Base-by-base conservation (phyloP, 2,888 invertebrate genomes). In the Lasiommata megera region DNA sequence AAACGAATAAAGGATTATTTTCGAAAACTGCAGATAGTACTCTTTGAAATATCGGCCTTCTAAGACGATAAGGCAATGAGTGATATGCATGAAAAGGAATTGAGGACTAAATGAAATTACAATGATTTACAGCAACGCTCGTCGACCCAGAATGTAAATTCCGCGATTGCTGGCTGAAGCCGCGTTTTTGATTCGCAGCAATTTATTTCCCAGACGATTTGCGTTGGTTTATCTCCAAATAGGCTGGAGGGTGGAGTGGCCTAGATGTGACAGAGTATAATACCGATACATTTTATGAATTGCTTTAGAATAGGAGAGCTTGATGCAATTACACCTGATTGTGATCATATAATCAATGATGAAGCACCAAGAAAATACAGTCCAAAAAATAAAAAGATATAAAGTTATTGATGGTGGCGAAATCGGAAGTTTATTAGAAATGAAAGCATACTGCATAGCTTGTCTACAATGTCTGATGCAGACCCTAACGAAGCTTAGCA, bases 171-270 rank as follows among this genome's bases (percentile, higher is more conserved):
- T 58, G 54, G 58, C 31, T 58, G 67, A 63, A 68, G 60, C 66
- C 65, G 59, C 61, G 63, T 73, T 76, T 76, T 73, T 74, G 73
- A 75, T 71, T 73, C 65, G 55, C 50, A 70, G 65, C 69, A 71
- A 74, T 75, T 77, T 73, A 55, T 55, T 68, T 72, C 60, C 69
- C 63, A 54, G 66, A 63, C 64, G 61, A 67, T 65, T 67, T 60
- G 43, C 41, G 56, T 18, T 28, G 62, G 60, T 62, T 64, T 67
- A 66, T 66, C 57, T 64, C 57, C 58, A 67, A 69, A 68, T 68
- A 67, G 64, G 67, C 67, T 68, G 63, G 37, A 40, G 59, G 28
- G 6, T 63, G 60, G 62, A 29, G 28, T 3, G 9, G 14, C 14
- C 8, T 23, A 1, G 12, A 14, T 23, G 23, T 5, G 23, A 5